These are phyloP conservation scores for Charadrius vociferus DNA, from an alignment of 2,113 vertebrate species.

Conservation along the genomic window DNA sequence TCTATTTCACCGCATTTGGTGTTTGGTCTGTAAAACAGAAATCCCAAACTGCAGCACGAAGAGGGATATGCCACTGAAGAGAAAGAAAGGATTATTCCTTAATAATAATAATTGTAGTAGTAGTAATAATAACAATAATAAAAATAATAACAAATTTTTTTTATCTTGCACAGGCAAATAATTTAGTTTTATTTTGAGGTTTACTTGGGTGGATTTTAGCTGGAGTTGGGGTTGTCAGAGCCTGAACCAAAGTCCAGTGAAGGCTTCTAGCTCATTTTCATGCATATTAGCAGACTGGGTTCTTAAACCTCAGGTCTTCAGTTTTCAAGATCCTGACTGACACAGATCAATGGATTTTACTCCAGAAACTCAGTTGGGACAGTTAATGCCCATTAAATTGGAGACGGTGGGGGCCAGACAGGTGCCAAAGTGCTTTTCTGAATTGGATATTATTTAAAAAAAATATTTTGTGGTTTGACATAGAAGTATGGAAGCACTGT, in stretches of 20 bases:
- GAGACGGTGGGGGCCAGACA: neutral
- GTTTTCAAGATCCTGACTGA: conserved; percentile 27
- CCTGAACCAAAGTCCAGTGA: neutral
- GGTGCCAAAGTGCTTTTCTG: neutral
- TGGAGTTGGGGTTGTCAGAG: neutral
- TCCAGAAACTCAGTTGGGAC: neutral
- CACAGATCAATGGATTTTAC: conserved; percentile 19
- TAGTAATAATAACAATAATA: neutral
- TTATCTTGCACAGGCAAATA: neutral
- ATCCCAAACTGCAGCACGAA: neutral
- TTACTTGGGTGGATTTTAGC: neutral
- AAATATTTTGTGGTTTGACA: neutral
- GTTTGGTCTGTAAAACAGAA: neutral
- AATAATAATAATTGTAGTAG: neutral
- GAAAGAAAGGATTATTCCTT: neutral
- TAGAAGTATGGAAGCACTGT: neutral
- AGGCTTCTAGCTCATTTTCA: neutral
- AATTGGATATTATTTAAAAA: neutral
- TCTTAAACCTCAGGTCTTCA: conserved; percentile 13
- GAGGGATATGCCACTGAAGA: neutral
- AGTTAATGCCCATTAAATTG: conserved; percentile 2
- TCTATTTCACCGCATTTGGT: neutral
- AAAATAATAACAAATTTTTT: neutral
- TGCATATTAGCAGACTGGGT: neutral
- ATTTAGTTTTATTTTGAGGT: neutral